Evolutionary conservation across 2,113 vertebrate species (phyloP), one percentile per base, ranked within the genome.

Genomic region (Hyla sarda): DNA sequence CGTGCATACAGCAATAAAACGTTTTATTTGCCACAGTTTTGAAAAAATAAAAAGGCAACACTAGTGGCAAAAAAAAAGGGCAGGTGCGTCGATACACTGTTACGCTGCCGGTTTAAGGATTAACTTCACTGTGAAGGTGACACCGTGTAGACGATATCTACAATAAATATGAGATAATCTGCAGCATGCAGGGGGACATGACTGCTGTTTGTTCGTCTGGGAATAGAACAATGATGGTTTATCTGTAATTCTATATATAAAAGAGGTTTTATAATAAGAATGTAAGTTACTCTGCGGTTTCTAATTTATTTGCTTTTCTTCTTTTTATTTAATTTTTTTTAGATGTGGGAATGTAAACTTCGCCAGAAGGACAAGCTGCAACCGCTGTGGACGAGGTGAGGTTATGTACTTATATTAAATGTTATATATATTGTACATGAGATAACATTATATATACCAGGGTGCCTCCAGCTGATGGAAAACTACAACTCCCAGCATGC

Each of bases 271-370:
- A 50, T 13, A 28, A 0, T 5, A 25, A 50, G 2, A 5, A 13
- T n/a, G 1, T 7, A 8, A 13, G 6, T 80, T 80, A 45, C 54
- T 11, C 1, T 19, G 23, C 23, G 1, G 7, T 30, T 19, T 17
- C 30, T 54, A 5, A 41, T 41, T 8, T 3, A 8, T 8, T 41
- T 41, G 30, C 10, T 48, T 87, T 89, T 89, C 5, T 14, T n/a
- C n/a, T n/a, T n/a, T n/a, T n/a, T n/a, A n/a, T n/a, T n/a, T n/a
- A n/a, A n/a, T n/a, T n/a, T 47, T 88, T 90, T 89, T 19, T 89
- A 99, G 97, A 90, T 99, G 98, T 87, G 98, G 96, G 82, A 99
- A 99, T 54, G 98, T 99, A 12, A 99, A 99, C 89, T 99, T 99
- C 87, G 98, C 98, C 0, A 95, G 98, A 90, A 96, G 98, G 93